Conservation (phyloP, 2,888 invertebrate genomes). For the Polyommatus iphigenia region DNA sequence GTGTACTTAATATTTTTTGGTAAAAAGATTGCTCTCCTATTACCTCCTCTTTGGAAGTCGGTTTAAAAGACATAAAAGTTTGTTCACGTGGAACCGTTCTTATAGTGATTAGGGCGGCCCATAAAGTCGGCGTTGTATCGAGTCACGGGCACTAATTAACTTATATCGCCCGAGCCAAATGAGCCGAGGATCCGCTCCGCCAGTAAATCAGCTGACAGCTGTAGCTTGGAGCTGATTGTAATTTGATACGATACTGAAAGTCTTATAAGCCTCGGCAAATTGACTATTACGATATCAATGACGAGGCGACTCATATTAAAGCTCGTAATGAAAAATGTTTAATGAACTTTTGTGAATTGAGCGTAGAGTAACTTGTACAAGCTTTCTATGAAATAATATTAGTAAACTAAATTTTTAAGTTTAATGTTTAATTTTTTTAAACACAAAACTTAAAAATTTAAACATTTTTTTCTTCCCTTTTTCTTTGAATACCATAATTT, state of each 20-base stretch:
- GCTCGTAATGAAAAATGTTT: too few species aligned
- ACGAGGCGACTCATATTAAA: not conserved
- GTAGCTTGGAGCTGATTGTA: constrained; percentile 6
- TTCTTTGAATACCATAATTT: too few species aligned
- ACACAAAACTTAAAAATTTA: too few species aligned
- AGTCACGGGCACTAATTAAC: constrained; percentile 54
- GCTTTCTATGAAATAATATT: not conserved
- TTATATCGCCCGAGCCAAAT: constrained; percentile 44
- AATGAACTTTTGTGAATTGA: too few species aligned
- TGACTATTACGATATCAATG: too few species aligned
- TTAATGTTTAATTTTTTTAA: too few species aligned
- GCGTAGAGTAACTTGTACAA: too few species aligned
- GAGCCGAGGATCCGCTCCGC: constrained; percentile 39
- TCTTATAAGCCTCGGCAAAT: not conserved
- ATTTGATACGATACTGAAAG: not conserved
- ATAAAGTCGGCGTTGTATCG: constrained; percentile 40
- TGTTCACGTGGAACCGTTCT: not conserved
- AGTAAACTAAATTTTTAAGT: not conserved
- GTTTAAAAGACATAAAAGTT: not conserved
- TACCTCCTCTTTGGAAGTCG: too few species aligned
- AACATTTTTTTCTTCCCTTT: too few species aligned
- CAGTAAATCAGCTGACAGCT: not conserved
- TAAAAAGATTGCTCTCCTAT: too few species aligned
- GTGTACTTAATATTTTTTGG: too few species aligned
- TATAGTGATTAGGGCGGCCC: not conserved